phyloP scores from a whole-genome alignment of 1,140 invertebrate genomes.

The Listronotus oregonensis region DNA sequence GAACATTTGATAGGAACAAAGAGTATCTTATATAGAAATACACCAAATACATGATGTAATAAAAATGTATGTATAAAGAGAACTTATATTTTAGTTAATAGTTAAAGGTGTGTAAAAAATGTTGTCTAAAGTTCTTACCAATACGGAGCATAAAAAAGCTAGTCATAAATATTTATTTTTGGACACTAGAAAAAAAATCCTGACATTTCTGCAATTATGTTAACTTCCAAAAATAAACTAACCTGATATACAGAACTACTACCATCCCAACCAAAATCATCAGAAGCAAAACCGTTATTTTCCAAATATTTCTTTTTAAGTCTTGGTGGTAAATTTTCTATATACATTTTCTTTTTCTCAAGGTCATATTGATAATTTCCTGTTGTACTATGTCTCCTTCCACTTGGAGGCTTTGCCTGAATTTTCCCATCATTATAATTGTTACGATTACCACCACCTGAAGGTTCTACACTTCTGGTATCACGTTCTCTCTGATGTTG shows the following conservation, averaged over 20 bases:
- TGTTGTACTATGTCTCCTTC: constrained; percentile 56
- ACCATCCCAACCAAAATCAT: constrained; percentile 60
- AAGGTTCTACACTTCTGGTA: constrained; percentile 62
- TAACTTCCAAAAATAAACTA: constrained; percentile 1
- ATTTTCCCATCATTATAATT: constrained; percentile 52
- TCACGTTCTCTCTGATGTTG: constrained; percentile 57
- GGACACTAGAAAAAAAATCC: too few relatives aligned
- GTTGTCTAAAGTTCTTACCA: too few relatives aligned
- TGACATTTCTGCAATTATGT: constrained; percentile 5
- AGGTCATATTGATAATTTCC: constrained; percentile 38
- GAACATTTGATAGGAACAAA: too few relatives aligned
- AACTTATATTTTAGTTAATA: too few relatives aligned
- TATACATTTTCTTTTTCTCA: constrained; percentile 49
- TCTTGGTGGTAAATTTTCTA: constrained; percentile 60
- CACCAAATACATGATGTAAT: too few relatives aligned
- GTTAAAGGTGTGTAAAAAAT: too few relatives aligned
- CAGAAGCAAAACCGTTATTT: constrained; percentile 57
- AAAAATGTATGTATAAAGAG: too few relatives aligned
- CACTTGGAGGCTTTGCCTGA: constrained; percentile 61
- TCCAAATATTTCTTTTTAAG: constrained; percentile 60
- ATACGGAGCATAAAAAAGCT: too few relatives aligned
- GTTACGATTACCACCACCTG: constrained; percentile 43
- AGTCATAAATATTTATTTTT: too few relatives aligned
- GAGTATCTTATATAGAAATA: too few relatives aligned
- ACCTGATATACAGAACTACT: constrained; percentile 18